Evolutionary conservation across 2,888 invertebrate species (phyloP), one percentile per base, ranked within the genome.

Genomic region (Raillietiella orientalis): DNA sequence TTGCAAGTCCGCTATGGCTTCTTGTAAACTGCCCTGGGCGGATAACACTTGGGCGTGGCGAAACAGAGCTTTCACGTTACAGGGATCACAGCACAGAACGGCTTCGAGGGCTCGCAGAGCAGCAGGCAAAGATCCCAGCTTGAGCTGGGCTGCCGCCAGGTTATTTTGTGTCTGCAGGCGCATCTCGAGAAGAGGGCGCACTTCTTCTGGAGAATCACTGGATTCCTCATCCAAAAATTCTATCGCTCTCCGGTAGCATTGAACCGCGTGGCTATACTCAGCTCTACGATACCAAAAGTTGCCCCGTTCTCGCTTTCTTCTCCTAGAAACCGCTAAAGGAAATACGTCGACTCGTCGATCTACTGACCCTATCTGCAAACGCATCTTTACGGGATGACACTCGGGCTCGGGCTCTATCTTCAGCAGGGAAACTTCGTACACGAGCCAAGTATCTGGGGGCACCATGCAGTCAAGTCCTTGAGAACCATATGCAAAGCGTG

Each of bases 101-200:
- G 62, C 57, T 26, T 71, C 67, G 15, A 82, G 65, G 5, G 75
- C 72, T 45, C 62, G 57, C 14, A 79, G 50, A 4, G 82, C 82
- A 6, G 71, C 66, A 36, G 75, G 74, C 41, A 61, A 74, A 5
- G 72, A 67, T 28, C 69, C 64, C 20, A 71, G 64, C 53, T 75
- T 79, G 34, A 84, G 56, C 48, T 84, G 82, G 9, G 79, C 72
- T 32, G 75, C 74, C 9, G 82, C 79, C 55, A 84, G 59, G 43
- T 87, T 87, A 43, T 84, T 84, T 39, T 70, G 66, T 2, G 77
- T 71, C 38, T 71, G 63, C 26, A 79, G 50, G 33, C 75, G 52
- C 39, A 74, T 71, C 27, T 75, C 72, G 16, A 77, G 41, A 26
- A 82, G 41, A 19, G 55, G 46, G 38, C 64, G 61, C 23, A 67